Evolutionary conservation across 2,888 invertebrate genomes (phyloP).

Genomic region (Cryptus viduatorius): DNA sequence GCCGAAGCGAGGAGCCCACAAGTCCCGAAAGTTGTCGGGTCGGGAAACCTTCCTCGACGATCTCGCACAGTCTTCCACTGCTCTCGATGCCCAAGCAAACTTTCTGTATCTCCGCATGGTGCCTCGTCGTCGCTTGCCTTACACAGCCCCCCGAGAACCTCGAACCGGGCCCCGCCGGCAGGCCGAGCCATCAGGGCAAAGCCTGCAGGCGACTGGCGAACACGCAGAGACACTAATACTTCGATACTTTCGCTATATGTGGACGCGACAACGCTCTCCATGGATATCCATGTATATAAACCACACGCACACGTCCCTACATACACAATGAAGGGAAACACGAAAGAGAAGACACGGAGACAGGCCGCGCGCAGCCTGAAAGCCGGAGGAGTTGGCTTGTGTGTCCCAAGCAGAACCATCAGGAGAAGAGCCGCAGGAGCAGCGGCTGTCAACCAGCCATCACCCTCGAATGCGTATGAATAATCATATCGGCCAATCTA

Average conservation of each 20-base stretch:
- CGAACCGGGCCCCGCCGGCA: slow-evolving; percentile 47
- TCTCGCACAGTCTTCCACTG: neutral
- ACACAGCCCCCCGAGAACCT: slow-evolving; percentile 63
- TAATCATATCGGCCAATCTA: slow-evolving; percentile 80
- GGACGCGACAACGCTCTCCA: slow-evolving; percentile 32
- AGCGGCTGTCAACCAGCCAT: slow-evolving; percentile 81
- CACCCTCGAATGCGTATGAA: slow-evolving; percentile 79
- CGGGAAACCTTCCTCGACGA: slow-evolving; percentile 15
- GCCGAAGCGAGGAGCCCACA: neutral
- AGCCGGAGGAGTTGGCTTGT: slow-evolving; percentile 28
- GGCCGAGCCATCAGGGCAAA: slow-evolving; percentile 47
- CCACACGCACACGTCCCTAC: neutral
- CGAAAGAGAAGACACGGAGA: slow-evolving; percentile 42
- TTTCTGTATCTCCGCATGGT: slow-evolving; percentile 64
- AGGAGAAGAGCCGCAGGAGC: slow-evolving; percentile 68
- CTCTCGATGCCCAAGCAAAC: slow-evolving; percentile 1
- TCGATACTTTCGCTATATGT: slow-evolving; percentile 23
- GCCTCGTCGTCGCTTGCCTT: slow-evolving; percentile 64
- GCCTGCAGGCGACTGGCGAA: slow-evolving; percentile 52
- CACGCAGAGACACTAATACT: slow-evolving; percentile 53
- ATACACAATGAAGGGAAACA: slow-evolving; percentile 30
- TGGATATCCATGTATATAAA: neutral
- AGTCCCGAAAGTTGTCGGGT: slow-evolving; percentile 8
- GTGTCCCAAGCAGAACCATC: slow-evolving; percentile 52
- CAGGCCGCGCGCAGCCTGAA: slow-evolving; percentile 39